A percentile compares a stretch with the other conserved stretches of the same genome.
These are phyloP conservation scores for Olivierus martensii DNA, from an alignment of 1,140 invertebrate species.

Conservation along the genomic window DNA sequence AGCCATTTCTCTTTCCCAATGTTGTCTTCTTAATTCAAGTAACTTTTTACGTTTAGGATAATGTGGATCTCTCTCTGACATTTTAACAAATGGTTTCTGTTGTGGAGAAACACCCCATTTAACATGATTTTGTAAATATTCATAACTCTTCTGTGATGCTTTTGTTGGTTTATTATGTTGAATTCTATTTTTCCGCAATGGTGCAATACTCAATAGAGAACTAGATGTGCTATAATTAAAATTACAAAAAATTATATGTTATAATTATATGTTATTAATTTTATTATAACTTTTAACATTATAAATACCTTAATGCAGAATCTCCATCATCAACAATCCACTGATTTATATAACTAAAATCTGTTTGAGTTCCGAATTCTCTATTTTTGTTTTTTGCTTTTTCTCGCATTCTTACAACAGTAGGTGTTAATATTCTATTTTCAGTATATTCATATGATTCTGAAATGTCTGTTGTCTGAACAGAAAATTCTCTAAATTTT, in stretches of 20 bases:
- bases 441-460: neutral
- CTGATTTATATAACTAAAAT: constrained; percentile 6
- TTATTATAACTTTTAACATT: no score
- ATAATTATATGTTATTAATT: no score
- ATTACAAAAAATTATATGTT: no score
- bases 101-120: constrained; percentile 15
- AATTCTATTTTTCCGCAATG: no score
- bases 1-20: constrained; percentile 16
- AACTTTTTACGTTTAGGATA: constrained; percentile 12
- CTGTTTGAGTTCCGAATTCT: constrained; percentile 14
- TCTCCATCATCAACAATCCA: constrained; percentile 9
- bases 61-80: constrained; percentile 16
- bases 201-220: no score
- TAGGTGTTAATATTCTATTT: constrained; percentile 13
- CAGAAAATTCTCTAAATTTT: constrained; percentile 1
- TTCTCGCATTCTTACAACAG: constrained; percentile 8
- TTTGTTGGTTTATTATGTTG: no score
- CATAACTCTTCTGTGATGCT: no score
- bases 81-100: constrained; percentile 11
- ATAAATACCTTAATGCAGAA: constrained; percentile 7
- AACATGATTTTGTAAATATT: neutral
- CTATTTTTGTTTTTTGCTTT: neutral
- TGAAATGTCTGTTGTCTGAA: constrained; percentile 2
- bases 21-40: constrained; percentile 16
- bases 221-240: no score